Evolutionary conservation across 2,888 invertebrate species (phyloP).

Genomic region (Nebria brevicollis): DNA sequence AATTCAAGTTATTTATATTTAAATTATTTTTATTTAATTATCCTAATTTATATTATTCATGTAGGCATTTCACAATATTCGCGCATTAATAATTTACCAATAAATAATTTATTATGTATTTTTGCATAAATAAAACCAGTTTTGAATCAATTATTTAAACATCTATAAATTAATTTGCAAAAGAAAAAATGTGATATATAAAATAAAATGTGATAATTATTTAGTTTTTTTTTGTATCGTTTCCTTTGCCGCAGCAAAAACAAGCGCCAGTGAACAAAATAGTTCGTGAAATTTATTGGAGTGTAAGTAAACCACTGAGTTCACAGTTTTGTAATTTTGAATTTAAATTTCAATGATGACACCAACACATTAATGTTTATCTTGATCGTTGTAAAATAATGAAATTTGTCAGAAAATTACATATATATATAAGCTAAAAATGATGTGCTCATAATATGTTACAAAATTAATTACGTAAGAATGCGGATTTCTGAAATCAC

Average conservation of each 20-base stretch:
- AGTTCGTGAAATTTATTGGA: neutral
- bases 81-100: neutral
- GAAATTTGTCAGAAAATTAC: neutral
- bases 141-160: neutral
- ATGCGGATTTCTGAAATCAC: constrained; percentile 1
- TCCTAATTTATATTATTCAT: neutral
- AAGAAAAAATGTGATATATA: neutral
- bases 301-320: neutral
- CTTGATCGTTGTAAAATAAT: neutral
- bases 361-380: neutral
- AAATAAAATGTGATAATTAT: neutral
- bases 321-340: neutral
- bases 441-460: neutral
- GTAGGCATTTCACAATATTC: neutral
- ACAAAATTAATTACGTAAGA: neutral
- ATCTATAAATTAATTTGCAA: neutral
- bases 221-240: neutral
- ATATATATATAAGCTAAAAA: neutral
- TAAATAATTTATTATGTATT: neutral
- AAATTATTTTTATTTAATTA: neutral
- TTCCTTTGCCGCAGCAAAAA: neutral
- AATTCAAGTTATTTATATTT: neutral
- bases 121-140: neutral
- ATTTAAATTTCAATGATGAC: neutral
- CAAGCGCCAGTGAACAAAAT: neutral